Evolutionary conservation across 1,140 invertebrate species (phyloP).

Genomic region (Homarus americanus): DNA sequence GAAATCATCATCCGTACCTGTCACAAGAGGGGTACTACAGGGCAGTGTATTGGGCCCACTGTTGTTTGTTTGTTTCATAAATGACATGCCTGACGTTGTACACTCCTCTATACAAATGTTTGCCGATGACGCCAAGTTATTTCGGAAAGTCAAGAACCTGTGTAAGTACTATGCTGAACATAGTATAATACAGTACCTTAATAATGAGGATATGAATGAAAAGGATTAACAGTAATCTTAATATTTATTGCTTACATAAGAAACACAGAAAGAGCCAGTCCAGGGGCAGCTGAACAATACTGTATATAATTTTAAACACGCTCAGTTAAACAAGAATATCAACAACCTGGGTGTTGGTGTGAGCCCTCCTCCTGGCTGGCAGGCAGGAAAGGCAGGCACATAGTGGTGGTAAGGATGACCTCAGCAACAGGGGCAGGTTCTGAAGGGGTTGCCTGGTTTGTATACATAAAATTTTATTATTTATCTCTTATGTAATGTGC

Average conservation of each 20-base stretch:
- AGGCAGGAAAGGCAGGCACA: neutral
- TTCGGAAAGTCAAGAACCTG: too few relatives aligned
- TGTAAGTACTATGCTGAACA: too few relatives aligned
- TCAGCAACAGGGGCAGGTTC: neutral
- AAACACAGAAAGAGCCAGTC: slow-evolving; percentile 33
- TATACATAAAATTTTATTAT: neutral
- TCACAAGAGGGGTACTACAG: too few relatives aligned
- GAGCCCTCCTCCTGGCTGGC: neutral
- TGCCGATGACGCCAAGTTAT: too few relatives aligned
- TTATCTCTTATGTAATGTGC: too few relatives aligned
- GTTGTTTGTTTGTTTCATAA: too few relatives aligned
- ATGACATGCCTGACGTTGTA: too few relatives aligned
- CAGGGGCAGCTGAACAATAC: slow-evolving; percentile 4
- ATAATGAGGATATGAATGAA: too few relatives aligned
- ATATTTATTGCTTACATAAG: slow-evolving; percentile 24
- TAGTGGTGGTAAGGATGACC: neutral
- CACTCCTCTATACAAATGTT: too few relatives aligned
- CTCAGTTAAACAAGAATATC: slow-evolving; percentile 33
- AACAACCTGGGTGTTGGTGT: slow-evolving; percentile 7
- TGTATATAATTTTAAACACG: neutral
- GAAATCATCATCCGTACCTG: too few relatives aligned
- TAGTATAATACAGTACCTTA: too few relatives aligned
- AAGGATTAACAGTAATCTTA: neutral
- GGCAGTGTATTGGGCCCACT: too few relatives aligned
- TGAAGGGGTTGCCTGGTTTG: neutral